Evolutionary conservation across 2,888 invertebrate genomes (phyloP).

Genomic region (Rotaria magnacalcarata): DNA sequence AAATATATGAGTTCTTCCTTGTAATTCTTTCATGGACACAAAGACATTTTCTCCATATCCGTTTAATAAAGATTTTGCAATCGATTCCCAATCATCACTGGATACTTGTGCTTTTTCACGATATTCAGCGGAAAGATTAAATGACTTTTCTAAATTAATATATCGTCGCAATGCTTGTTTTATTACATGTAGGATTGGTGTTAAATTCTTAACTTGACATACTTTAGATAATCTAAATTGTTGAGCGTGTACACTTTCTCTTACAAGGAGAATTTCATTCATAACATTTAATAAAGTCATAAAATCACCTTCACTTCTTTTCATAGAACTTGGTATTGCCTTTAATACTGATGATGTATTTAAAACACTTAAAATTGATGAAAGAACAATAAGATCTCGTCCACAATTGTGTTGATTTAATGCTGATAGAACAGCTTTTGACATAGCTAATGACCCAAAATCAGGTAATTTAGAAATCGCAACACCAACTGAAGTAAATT

Average conservation of each 20-base stretch:
- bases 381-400: not conserved
- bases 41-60: not conserved
- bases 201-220: not conserved
- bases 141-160: not conserved
- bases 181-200: not conserved
- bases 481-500: not conserved
- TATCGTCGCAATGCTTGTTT: not conserved
- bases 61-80: not conserved
- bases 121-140: not conserved
- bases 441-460: not conserved
- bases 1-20: not conserved
- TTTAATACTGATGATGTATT: not conserved
- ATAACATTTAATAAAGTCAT: not conserved
- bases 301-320: not conserved
- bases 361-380: conserved; percentile 9
- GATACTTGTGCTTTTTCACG: not conserved
- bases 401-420: not conserved
- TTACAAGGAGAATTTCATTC: not conserved
- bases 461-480: not conserved
- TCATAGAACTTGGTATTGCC: not conserved
- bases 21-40: not conserved
- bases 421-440: not conserved
- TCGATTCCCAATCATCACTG: not conserved
- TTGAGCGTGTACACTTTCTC: not conserved
- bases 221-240: not conserved